Conservation (phyloP, 2,888 invertebrate genomes). For the Busseola fusca region DNA sequence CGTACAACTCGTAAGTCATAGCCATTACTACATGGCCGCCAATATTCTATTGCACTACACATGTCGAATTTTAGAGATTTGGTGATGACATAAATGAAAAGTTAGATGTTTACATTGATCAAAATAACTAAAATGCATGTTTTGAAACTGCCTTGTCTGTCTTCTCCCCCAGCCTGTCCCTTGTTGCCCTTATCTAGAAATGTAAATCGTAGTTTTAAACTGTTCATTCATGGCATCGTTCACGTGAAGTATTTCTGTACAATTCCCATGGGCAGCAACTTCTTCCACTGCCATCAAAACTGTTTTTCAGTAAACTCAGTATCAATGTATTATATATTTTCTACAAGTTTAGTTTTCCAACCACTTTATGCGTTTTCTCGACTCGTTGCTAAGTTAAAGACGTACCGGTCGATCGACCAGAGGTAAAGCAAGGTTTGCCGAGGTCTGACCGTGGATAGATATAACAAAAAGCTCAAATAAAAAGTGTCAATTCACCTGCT, state of each 20-base stretch:
- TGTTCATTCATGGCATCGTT: not conserved
- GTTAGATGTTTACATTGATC: not conserved
- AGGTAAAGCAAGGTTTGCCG: not conserved
- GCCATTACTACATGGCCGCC: too few relatives aligned
- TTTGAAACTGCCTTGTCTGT: not conserved
- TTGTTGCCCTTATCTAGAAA: not conserved
- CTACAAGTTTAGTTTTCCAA: conserved; percentile 13
- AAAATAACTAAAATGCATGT: not conserved
- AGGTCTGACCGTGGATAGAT: not conserved
- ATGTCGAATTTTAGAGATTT: not conserved
- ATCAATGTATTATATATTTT: conserved; percentile 5
- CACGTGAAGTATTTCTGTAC: not conserved
- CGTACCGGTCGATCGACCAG: not conserved
- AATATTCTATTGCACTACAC: too few relatives aligned
- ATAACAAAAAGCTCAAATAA: too few relatives aligned
- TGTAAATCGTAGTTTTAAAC: not conserved
- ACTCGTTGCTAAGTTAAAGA: not conserved
- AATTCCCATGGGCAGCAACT: not conserved
- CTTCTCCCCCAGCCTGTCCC: too few relatives aligned
- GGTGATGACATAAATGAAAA: not conserved
- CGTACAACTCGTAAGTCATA: too few relatives aligned
- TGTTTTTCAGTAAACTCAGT: conserved; percentile 8
- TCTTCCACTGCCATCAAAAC: conserved; percentile 17
- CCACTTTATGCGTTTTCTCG: not conserved
- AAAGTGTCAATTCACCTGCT: too few relatives aligned